These are phyloP conservation scores for Syngnathoides biaculeatus DNA, from an alignment of 2,113 vertebrate genomes.

Conservation along the genomic window DNA sequence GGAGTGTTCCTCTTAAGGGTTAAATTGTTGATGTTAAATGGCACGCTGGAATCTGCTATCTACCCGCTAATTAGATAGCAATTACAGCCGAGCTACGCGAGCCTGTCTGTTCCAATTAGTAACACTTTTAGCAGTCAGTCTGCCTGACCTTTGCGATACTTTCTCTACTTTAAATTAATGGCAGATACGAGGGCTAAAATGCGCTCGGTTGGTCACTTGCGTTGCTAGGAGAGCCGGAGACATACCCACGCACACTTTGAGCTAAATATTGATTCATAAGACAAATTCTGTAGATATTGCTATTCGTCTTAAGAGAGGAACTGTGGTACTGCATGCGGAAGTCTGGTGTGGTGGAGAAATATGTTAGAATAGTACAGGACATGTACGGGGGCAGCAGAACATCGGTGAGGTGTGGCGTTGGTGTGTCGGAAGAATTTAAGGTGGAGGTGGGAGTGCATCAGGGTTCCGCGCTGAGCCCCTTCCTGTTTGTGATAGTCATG, in stretches of 20 bases:
- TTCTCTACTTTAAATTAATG: conserved; percentile 63
- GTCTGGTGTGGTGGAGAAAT: too few species aligned
- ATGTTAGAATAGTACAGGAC: too few species aligned
- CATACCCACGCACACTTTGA: conserved; percentile 14
- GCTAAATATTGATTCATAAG: neutral
- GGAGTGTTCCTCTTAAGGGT: conserved; percentile 52
- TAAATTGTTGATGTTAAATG: conserved; percentile 74
- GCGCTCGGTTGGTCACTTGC: neutral
- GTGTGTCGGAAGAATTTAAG: too few species aligned
- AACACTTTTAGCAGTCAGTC: conserved; percentile 59
- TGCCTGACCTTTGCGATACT: conserved; percentile 70
- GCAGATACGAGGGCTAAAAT: conserved; percentile 29
- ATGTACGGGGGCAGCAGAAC: too few species aligned
- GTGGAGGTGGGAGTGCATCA: too few species aligned
- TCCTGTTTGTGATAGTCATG: too few species aligned
- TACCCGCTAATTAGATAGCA: conserved; percentile 75
- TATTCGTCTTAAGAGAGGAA: too few species aligned
- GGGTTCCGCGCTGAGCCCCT: too few species aligned
- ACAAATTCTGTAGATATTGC: neutral
- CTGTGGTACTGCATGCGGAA: too few species aligned
- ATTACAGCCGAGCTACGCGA: conserved; percentile 69
- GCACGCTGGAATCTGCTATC: conserved; percentile 66
- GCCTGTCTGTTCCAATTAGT: conserved; percentile 72
- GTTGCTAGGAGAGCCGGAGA: conserved; percentile 15
- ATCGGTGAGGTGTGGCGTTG: too few species aligned